phyloP scores from a whole-genome alignment of 2,797 vertebrate species.

The Sebastes hubbsi region DNA sequence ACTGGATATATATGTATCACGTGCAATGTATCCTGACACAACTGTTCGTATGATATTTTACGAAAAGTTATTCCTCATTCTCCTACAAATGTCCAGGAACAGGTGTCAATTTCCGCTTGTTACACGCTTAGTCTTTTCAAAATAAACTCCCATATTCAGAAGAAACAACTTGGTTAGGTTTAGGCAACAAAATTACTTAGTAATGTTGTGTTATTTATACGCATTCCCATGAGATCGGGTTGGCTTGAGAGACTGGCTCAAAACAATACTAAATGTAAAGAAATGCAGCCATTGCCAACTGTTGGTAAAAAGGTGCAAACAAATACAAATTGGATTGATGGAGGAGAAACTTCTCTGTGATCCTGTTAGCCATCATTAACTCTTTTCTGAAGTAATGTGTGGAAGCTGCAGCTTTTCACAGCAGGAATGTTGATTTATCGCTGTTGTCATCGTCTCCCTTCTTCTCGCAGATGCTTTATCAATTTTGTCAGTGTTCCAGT shows the following conservation, averaged over 20 bases:
- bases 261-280: background rate
- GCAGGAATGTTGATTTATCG: conserved; percentile 3
- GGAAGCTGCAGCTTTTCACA: background rate
- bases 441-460: background rate
- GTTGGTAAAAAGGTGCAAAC: background rate
- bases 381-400: background rate
- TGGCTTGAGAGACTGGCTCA: background rate
- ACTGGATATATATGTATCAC: background rate
- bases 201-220: too few species aligned
- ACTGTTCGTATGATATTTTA: too few species aligned
- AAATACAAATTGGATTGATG: background rate
- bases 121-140: too few species aligned
- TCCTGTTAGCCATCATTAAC: background rate
- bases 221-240: too few species aligned
- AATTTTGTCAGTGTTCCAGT: background rate
- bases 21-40: too few species aligned
- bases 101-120: too few species aligned
- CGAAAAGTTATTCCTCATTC: too few species aligned
- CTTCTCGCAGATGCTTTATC: conserved; percentile 6
- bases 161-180: too few species aligned
- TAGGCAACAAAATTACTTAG: too few species aligned
- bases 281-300: background rate
- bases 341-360: background rate
- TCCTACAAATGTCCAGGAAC: too few species aligned
- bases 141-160: too few species aligned